Base-by-base conservation (phyloP, 2,888 invertebrate species). In the Pachliopta kotzebuea region DNA sequence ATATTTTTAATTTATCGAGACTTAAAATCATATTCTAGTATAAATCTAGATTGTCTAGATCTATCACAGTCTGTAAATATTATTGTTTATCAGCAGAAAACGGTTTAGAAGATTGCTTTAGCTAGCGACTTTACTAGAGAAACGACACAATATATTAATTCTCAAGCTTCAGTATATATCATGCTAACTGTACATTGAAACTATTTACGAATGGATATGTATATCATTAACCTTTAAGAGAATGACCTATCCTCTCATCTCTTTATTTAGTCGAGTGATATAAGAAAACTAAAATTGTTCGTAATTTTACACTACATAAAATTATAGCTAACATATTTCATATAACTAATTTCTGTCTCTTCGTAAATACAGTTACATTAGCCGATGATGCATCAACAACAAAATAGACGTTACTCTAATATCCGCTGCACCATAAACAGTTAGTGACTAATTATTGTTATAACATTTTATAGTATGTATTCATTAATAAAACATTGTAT, bases 341-440 rank as follows among this genome's bases (percentile, higher is more conserved):
- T n/a, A n/a, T n/a, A n/a, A n/a, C n/a, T n/a, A n/a, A n/a, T n/a
- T 1, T n/a, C 3, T 21, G 50, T 52, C 21, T n/a, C 21, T 21
- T 52, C 50, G 21, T 21, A 2, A 52, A 57, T 21, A 23, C 18
- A 45, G 52, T 21, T 31, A 59, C 59, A 50, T 24, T 59, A 11
- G 29, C 31, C 31, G 50, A 26, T 52, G 29, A 59, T 21, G 50
- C 45, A 18, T 26, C n/a, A 29, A 29, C 52, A 59, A 50, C 26
- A 45, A 49, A 49, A 42, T 42, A 60, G 54, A 8, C 54, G 24
- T 20, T 18, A 20, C 17, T 31, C 42, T 54, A 49, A 42, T 6
- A 52, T 59, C 50, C 62, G 60, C 54, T 56, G n/a, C 20, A 37
- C 53, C 56, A 37, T 29, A 50, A 23, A 53, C 57, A 68, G 64